Evolutionary conservation across 2,113 vertebrate genomes (phyloP).

Genomic region (Malaclemys terrapin): DNA sequence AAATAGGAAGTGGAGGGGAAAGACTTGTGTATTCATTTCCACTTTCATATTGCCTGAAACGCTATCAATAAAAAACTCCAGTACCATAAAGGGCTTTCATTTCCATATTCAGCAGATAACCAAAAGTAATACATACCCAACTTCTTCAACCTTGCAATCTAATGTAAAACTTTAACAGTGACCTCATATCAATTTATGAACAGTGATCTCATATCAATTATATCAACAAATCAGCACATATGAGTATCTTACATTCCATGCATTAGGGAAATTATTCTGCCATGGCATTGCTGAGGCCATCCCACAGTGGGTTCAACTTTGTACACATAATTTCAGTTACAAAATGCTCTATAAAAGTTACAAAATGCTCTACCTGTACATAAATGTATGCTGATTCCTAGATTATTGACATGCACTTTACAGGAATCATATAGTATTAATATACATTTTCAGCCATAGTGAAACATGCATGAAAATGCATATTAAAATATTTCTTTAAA

Average conservation of each 20-base stretch:
- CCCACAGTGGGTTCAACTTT: neutral
- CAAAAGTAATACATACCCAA: neutral
- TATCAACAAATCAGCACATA: neutral
- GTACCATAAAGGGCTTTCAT: neutral
- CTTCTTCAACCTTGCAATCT: neutral
- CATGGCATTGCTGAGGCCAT: neutral
- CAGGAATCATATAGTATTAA: neutral
- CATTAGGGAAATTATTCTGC: neutral
- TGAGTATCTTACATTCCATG: fast-evolving
- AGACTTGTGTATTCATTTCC: neutral
- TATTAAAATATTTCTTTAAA: neutral
- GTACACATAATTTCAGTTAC: neutral
- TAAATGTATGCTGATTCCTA: slow-evolving; percentile 21
- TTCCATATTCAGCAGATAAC: neutral
- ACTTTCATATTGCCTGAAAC: neutral
- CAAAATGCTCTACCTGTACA: neutral
- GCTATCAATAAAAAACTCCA: neutral
- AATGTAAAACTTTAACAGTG: neutral
- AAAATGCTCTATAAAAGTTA: neutral
- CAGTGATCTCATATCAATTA: neutral
- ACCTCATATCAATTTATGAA: neutral
- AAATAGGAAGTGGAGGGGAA: neutral
- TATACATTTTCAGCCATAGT: neutral
- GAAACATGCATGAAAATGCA: neutral
- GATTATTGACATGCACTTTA: neutral